Conservation (phyloP, 2,888 invertebrate genomes). For the Caenorhabditis plicata region DNA sequence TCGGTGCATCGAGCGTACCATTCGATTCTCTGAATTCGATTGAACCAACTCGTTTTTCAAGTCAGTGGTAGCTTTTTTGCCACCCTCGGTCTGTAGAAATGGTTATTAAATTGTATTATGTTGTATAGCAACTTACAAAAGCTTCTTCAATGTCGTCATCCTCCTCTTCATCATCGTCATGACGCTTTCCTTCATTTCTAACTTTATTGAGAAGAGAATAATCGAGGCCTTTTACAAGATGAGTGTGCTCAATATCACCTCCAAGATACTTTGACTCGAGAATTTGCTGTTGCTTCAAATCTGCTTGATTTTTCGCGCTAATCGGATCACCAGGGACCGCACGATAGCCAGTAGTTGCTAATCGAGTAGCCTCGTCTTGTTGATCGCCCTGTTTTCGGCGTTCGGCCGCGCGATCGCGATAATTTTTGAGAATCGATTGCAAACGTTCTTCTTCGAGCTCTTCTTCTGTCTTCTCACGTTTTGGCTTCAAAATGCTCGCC, state of each 20-base stretch:
- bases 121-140: constrained; percentile 68
- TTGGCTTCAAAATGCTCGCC: neutral
- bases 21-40: constrained; percentile 41
- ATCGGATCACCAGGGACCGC: constrained; percentile 81
- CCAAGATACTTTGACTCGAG: constrained; percentile 98
- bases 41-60: constrained; percentile 16
- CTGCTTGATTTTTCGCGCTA: constrained; percentile 80
- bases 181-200: constrained; percentile 78
- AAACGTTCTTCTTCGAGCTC: constrained; percentile 59
- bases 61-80: neutral
- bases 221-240: constrained; percentile 96
- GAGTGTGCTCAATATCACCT: constrained; percentile 99
- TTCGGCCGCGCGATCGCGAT: constrained; percentile 67
- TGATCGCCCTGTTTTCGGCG: constrained; percentile 54
- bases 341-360: constrained; percentile 74
- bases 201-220: constrained; percentile 82
- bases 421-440: constrained; percentile 61
- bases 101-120: neutral
- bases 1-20: constrained; percentile 70
- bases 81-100: constrained; percentile 10
- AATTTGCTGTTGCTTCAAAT: constrained; percentile 89
- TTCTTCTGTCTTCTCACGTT: constrained; percentile 31
- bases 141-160: constrained; percentile 73
- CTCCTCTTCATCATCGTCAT: constrained; percentile 70
- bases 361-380: constrained; percentile 1